Evolutionary conservation across 2,113 vertebrate genomes (phyloP).

Genomic region (Cyanocitta stelleri): DNA sequence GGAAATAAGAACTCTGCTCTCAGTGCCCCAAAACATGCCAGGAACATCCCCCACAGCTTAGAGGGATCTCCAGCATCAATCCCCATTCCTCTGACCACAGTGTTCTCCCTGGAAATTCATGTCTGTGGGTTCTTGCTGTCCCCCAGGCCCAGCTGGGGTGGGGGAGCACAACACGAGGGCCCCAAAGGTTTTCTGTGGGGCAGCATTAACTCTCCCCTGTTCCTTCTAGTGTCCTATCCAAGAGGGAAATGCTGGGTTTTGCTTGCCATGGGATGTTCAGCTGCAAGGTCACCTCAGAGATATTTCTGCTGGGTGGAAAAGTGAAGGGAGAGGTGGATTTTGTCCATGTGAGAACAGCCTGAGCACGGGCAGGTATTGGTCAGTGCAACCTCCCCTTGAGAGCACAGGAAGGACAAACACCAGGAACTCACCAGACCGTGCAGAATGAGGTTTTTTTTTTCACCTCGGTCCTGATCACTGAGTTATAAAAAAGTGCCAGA

Average conservation of each 20-base stretch:
- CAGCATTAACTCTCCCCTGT: background rate
- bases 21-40: background rate
- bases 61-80: background rate
- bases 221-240: background rate
- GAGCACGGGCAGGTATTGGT: background rate
- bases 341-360: background rate
- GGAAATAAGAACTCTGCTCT: background rate
- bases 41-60: background rate
- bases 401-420: background rate
- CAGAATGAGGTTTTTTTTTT: background rate
- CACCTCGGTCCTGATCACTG: background rate
- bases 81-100: fast-evolving
- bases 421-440: background rate
- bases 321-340: background rate
- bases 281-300: background rate
- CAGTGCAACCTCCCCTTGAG: background rate
- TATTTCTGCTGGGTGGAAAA: background rate
- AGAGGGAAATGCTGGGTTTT: background rate
- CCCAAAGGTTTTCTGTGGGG: background rate
- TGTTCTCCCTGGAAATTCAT: background rate
- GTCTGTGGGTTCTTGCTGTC: background rate
- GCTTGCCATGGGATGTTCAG: background rate
- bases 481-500: background rate
- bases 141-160: background rate
- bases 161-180: background rate